These are phyloP conservation scores for Hypena proboscidalis DNA, from an alignment of 2,888 invertebrate species.

Conservation along the genomic window DNA sequence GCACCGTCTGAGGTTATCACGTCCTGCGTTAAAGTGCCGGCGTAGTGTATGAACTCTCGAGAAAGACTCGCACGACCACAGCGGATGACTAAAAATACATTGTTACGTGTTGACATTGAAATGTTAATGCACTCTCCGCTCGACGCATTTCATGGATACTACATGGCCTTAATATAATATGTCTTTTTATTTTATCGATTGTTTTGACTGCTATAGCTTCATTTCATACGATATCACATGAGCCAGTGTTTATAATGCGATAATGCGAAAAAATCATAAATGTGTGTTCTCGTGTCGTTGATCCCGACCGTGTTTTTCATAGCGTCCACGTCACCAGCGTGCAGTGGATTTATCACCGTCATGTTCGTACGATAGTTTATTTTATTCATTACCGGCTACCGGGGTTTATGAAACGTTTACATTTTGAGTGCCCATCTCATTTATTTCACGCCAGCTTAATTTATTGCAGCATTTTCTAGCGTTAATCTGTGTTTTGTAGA, in stretches of 20 bases:
- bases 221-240: constrained; percentile 57
- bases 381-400: constrained; percentile 52
- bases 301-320: constrained; percentile 53
- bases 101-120: constrained; percentile 84
- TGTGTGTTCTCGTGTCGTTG: constrained; percentile 61
- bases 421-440: constrained; percentile 49
- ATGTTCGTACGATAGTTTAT: constrained; percentile 38
- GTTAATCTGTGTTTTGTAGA: constrained; percentile 22
- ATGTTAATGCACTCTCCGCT: constrained; percentile 82
- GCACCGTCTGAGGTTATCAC: constrained; percentile 40
- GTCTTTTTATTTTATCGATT: constrained; percentile 70
- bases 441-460: constrained; percentile 47
- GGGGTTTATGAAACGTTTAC: constrained; percentile 53
- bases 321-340: constrained; percentile 47
- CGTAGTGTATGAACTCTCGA: constrained; percentile 49
- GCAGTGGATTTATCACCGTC: constrained; percentile 43
- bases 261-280: constrained; percentile 61
- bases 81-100: constrained; percentile 78
- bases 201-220: constrained; percentile 70
- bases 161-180: constrained; percentile 42
- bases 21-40: constrained; percentile 41
- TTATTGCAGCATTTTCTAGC: constrained; percentile 30
- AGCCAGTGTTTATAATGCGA: constrained; percentile 57
- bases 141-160: constrained; percentile 72
- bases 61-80: constrained; percentile 71